phyloP scores from a whole-genome alignment of 2,797 vertebrate genomes.

The Pterois miles region DNA sequence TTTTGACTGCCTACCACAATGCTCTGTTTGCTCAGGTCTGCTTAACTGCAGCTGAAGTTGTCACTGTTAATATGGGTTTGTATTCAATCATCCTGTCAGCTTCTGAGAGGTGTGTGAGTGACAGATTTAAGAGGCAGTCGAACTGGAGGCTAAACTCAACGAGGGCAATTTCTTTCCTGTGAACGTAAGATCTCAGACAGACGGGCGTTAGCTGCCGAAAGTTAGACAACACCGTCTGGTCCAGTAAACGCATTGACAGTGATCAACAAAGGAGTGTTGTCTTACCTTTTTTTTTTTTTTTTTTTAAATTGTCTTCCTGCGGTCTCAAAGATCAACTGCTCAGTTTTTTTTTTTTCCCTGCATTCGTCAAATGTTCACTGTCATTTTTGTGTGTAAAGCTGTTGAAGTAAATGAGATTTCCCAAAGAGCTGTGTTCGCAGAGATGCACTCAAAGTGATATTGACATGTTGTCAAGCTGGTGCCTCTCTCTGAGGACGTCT shows the following conservation, averaged over 20 bases:
- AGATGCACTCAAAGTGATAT: constrained; percentile 86
- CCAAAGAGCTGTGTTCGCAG: constrained; percentile 80
- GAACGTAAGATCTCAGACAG: constrained; percentile 78
- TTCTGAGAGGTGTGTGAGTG: constrained; percentile 82
- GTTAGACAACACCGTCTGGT: constrained; percentile 83
- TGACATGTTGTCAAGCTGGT: constrained; percentile 87
- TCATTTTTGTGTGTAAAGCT: constrained; percentile 69
- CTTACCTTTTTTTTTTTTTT: constrained; percentile 63
- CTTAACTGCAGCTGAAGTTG: constrained; percentile 79
- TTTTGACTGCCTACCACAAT: constrained; percentile 55
- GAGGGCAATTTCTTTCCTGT: constrained; percentile 72
- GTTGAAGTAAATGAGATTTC: constrained; percentile 86
- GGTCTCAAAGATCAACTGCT: constrained; percentile 85
- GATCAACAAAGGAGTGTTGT: constrained; percentile 87
- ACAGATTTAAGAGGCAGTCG: constrained; percentile 81
- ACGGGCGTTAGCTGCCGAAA: constrained; percentile 73
- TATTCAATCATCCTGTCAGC: constrained; percentile 86
- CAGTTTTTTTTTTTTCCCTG: constrained; percentile 44
- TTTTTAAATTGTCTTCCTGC: constrained; percentile 70
- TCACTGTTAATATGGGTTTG: constrained; percentile 81
- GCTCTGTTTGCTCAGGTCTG: constrained; percentile 76
- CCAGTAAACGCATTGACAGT: constrained; percentile 85
- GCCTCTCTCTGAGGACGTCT: constrained; percentile 82
- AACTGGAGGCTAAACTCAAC: constrained; percentile 82
- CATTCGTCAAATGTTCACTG: constrained; percentile 73